These are phyloP conservation scores for Oreotragus oreotragus DNA, from an alignment of 2,113 vertebrate genomes.

Conservation along the genomic window DNA sequence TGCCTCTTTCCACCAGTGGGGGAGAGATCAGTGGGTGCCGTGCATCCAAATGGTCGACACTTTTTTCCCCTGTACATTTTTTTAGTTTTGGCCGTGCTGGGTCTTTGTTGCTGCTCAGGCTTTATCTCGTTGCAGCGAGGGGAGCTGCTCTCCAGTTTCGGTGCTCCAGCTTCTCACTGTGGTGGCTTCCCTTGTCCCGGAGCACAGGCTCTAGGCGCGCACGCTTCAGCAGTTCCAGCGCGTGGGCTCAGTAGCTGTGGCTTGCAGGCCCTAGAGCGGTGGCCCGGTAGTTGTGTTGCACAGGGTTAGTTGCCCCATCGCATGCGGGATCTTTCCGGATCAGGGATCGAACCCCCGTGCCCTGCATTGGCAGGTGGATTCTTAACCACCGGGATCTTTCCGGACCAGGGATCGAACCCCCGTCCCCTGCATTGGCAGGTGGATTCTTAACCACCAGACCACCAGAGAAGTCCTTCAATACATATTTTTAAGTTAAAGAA, in stretches of 20 bases:
- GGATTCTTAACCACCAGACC: too few relatives aligned
- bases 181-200: neutral
- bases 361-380: neutral
- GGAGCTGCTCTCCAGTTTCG: neutral
- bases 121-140: neutral
- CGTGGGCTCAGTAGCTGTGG: neutral
- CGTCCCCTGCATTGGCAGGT: too few relatives aligned
- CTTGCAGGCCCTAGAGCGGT: neutral
- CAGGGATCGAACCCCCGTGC: neutral
- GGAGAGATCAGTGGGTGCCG: rapidly evolving
- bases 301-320: neutral
- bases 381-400: neutral
- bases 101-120: neutral
- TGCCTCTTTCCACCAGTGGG: neutral
- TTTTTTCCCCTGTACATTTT: neutral
- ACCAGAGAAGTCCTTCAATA: neutral
- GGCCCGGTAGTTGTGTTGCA: neutral
- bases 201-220: neutral
- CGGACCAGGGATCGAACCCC: too few relatives aligned
- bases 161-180: neutral
- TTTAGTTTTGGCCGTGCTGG: neutral
- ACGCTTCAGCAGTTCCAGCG: rapidly evolving
- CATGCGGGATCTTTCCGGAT: neutral
- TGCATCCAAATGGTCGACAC: neutral
- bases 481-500: neutral